Conservation (phyloP, 2,797 vertebrate species). For the Enteromius afrohamiltoni region DNA sequence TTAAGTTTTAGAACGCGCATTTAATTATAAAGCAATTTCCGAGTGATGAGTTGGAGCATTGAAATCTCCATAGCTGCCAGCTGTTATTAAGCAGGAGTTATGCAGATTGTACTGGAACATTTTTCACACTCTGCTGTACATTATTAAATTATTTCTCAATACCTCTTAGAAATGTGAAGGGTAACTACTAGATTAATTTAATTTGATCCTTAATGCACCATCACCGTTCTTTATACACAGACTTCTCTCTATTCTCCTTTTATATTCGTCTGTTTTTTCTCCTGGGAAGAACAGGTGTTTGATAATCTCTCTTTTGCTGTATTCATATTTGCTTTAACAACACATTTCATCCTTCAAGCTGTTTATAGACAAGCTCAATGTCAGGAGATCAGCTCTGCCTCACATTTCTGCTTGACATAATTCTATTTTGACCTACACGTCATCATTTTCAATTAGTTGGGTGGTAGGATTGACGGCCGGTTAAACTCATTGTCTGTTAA, state of each 20-base stretch:
- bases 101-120: slow-evolving; percentile 15
- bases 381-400: slow-evolving; percentile 41
- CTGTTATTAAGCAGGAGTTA: slow-evolving; percentile 22
- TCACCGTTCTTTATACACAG: not conserved
- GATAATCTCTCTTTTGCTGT: slow-evolving; percentile 31
- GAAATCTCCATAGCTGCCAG: slow-evolving; percentile 41
- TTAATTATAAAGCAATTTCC: slow-evolving; percentile 50
- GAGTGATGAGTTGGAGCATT: slow-evolving; percentile 16
- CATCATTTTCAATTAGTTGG: slow-evolving; percentile 54
- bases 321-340: slow-evolving; percentile 36
- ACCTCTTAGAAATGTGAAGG: not conserved
- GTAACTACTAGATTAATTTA: slow-evolving; percentile 23
- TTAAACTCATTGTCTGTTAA: slow-evolving; percentile 54
- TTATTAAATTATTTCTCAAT: slow-evolving; percentile 36
- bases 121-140: slow-evolving; percentile 1
- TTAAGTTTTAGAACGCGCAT: slow-evolving; percentile 8
- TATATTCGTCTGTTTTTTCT: not conserved
- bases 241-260: not conserved
- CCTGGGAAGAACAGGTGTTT: slow-evolving; percentile 26
- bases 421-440: slow-evolving; percentile 33
- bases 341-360: slow-evolving; percentile 42
- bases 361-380: slow-evolving; percentile 45
- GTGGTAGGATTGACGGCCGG: slow-evolving; percentile 20
- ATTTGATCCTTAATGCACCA: not conserved
- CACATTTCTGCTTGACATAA: slow-evolving; percentile 19